phyloP scores from a whole-genome alignment of 1,140 invertebrate species.

The Brachionus koreanus region DNA sequence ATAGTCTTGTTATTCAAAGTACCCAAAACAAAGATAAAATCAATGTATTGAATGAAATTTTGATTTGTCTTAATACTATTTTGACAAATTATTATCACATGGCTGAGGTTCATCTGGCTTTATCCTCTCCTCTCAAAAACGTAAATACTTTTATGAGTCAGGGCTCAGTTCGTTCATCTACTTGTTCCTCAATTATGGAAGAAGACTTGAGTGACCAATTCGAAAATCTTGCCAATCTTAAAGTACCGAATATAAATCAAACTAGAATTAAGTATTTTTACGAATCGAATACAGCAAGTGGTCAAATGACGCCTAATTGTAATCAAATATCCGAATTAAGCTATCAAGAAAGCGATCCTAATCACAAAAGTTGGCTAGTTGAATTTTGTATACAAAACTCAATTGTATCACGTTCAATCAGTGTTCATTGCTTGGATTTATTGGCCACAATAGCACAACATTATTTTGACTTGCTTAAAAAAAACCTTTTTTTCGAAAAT shows the following conservation, averaged over 20 bases:
- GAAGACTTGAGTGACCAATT: neutral
- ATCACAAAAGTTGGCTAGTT: slow-evolving; percentile 18
- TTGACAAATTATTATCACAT: slow-evolving; percentile 5
- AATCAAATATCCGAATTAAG: neutral
- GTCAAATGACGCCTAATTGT: slow-evolving; percentile 25
- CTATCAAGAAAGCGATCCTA: neutral
- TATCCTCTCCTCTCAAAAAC: neutral
- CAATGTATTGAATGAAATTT: neutral
- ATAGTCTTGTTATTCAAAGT: neutral
- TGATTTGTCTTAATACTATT: slow-evolving; percentile 18
- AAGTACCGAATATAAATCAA: slow-evolving; percentile 27
- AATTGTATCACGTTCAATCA: neutral
- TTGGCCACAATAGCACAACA: neutral
- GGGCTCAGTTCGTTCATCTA: neutral
- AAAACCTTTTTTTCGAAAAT: slow-evolving; percentile 17
- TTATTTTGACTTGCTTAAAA: slow-evolving; percentile 38
- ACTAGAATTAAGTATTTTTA: slow-evolving; percentile 22
- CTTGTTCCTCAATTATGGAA: neutral
- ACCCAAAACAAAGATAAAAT: neutral
- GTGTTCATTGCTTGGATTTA: slow-evolving; percentile 15
- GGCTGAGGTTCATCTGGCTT: slow-evolving; percentile 39
- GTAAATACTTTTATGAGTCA: neutral
- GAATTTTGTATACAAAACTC: slow-evolving; percentile 29
- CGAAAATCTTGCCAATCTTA: neutral
- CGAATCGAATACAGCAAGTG: slow-evolving; percentile 21